A percentile compares a stretch with the other conserved stretches of the same genome.
Conservation (phyloP, 2,113 vertebrate species). For the Hiodon alosoides region DNA sequence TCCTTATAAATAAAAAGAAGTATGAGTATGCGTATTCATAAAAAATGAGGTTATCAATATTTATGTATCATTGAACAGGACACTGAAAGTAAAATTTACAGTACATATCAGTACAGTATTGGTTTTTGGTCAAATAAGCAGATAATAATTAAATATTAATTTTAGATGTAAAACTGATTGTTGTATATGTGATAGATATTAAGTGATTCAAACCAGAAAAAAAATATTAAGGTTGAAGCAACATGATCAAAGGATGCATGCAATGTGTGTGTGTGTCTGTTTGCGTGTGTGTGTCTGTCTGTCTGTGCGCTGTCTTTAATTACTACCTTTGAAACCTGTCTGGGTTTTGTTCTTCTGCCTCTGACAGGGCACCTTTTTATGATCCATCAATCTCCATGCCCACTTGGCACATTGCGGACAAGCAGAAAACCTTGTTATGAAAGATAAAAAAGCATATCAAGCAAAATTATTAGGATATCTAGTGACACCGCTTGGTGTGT, state of each 20-base stretch:
- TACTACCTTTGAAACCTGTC: constrained; percentile 20
- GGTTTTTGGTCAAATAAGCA: too few species aligned
- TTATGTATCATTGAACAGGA: too few species aligned
- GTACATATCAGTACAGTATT: too few species aligned
- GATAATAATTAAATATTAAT: too few species aligned
- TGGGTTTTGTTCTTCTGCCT: constrained; percentile 23
- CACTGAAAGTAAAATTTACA: too few species aligned
- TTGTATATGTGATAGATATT: not conserved
- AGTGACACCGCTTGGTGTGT: constrained; percentile 11
- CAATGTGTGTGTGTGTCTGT: constrained; percentile 8
- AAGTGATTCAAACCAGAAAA: constrained; percentile 1
- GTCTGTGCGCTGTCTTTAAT: constrained; percentile 21
- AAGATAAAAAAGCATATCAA: constrained; percentile 27
- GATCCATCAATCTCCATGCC: constrained; percentile 25
- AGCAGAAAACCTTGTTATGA: constrained; percentile 18
- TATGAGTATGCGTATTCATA: too few species aligned
- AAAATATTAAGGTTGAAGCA: constrained; percentile 2
- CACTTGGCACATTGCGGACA: constrained; percentile 20
- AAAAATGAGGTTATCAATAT: too few species aligned
- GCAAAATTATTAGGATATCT: constrained; percentile 21
- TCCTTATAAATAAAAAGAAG: too few species aligned
- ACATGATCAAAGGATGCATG: constrained; percentile 11
- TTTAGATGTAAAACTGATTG: too few species aligned
- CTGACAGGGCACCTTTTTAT: constrained; percentile 24
- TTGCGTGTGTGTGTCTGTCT: not conserved